Conservation (phyloP, 2,888 invertebrate genomes). For the Anaspis maculata region DNA sequence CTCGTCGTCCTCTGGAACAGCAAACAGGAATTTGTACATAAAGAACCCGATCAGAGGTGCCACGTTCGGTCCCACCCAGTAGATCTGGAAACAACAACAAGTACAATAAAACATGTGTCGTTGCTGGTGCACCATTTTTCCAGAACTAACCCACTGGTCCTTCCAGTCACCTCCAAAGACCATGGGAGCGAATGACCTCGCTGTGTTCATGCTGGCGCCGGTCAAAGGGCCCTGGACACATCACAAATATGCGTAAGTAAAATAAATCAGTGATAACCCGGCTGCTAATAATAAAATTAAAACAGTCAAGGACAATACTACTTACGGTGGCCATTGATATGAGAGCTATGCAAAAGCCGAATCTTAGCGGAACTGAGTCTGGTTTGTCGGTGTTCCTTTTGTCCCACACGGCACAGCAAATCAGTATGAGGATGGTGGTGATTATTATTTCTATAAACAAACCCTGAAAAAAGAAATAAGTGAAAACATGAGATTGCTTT, state of each 20-base stretch:
- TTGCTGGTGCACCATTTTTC: too few relatives aligned
- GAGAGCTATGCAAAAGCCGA: conserved; percentile 57
- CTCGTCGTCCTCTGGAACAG: conserved; percentile 15
- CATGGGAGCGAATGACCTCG: conserved; percentile 60
- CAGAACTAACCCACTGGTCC: conserved; percentile 57
- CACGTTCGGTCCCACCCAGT: conserved; percentile 38
- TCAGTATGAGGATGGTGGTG: conserved; percentile 55
- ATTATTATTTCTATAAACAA: conserved; percentile 56
- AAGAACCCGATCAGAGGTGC: conserved; percentile 32
- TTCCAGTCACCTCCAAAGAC: conserved; percentile 52
- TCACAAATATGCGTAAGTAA: too few relatives aligned
- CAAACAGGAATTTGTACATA: conserved; percentile 31
- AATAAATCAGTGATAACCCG: too few relatives aligned
- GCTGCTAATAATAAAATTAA: too few relatives aligned
- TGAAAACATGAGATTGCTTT: conserved; percentile 2
- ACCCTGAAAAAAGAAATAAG: conserved; percentile 44
- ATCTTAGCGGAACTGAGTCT: conserved; percentile 58
- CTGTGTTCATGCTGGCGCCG: conserved; percentile 63
- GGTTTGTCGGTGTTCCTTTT: conserved; percentile 55
- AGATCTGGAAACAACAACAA: conserved; percentile 35
- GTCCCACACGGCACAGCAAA: conserved; percentile 68
- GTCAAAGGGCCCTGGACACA: conserved; percentile 60
- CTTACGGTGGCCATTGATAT: conserved; percentile 59
- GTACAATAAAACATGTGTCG: too few relatives aligned
- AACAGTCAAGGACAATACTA: conserved; percentile 9